phyloP scores from a whole-genome alignment of 1,140 invertebrate genomes.

The Homarus americanus region DNA sequence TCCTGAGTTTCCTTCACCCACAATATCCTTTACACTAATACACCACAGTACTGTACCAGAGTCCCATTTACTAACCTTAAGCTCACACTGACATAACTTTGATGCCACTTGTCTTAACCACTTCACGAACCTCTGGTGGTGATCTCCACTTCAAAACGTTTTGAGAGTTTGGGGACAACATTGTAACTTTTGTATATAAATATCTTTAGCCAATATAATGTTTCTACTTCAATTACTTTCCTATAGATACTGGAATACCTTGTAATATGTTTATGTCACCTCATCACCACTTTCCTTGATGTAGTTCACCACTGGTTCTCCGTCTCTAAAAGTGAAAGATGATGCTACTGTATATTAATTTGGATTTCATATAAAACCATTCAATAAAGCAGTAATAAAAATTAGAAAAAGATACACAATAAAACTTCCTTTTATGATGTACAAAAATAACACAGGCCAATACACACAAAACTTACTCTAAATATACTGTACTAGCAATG shows the following conservation, averaged over 20 bases:
- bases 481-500: no score
- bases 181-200: background rate
- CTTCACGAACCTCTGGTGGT: no score
- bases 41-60: background rate
- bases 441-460: no score
- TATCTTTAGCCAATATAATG: background rate
- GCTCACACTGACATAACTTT: background rate
- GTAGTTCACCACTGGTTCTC: background rate
- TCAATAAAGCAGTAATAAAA: no score
- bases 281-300: background rate
- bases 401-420: no score
- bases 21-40: background rate
- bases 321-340: background rate
- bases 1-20: background rate
- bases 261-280: background rate
- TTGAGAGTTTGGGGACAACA: background rate
- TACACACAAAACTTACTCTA: no score
- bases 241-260: conserved; percentile 4
- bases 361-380: no score
- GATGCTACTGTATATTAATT: no score
- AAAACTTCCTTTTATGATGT: no score
- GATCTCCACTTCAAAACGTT: no score
- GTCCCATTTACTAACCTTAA: background rate
- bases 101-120: background rate
- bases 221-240: background rate